Base-by-base conservation (phyloP, 2,888 invertebrate genomes). In the Ectobius pallidus region DNA sequence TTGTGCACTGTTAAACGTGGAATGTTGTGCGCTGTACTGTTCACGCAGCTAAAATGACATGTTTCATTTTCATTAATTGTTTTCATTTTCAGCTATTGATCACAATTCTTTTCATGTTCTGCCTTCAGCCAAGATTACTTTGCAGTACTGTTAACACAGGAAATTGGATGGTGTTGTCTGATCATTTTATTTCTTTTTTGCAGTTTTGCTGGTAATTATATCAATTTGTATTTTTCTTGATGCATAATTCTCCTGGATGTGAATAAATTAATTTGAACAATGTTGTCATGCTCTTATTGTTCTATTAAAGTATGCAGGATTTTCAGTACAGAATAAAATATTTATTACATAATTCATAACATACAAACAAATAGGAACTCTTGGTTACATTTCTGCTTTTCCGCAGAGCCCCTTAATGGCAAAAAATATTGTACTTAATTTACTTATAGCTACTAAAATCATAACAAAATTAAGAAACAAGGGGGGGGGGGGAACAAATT, bases 261-360 rank as follows among this genome's bases (percentile, higher is more conserved):
- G 55, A 71, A 55, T 71, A 67, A 71, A 71, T 71, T 71, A 71
- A 71, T 67, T 67, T 71, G 46, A 71, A 67, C 25, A 58, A 16
- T 52, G 34, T 7, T 34, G n/a, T n/a, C n/a, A n/a, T n/a, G n/a
- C n/a, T n/a, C n/a, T n/a, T n/a, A n/a, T n/a, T n/a, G n/a, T n/a
- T n/a, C n/a, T n/a, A n/a, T n/a, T n/a, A n/a, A n/a, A n/a, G n/a
- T n/a, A n/a, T n/a, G n/a, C n/a, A n/a, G n/a, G n/a, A n/a, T n/a
- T n/a, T n/a, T n/a, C n/a, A n/a, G n/a, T n/a, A n/a, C n/a, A n/a
- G n/a, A n/a, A n/a, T n/a, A n/a, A n/a, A n/a, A n/a, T n/a, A n/a
- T n/a, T n/a, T n/a, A n/a, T n/a, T n/a, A n/a, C n/a, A n/a, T n/a
- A n/a, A n/a, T n/a, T n/a, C n/a, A n/a, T n/a, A n/a, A n/a, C n/a